Evolutionary conservation across 2,888 invertebrate genomes (phyloP).

Genomic region (Balanococcus diminutus): DNA sequence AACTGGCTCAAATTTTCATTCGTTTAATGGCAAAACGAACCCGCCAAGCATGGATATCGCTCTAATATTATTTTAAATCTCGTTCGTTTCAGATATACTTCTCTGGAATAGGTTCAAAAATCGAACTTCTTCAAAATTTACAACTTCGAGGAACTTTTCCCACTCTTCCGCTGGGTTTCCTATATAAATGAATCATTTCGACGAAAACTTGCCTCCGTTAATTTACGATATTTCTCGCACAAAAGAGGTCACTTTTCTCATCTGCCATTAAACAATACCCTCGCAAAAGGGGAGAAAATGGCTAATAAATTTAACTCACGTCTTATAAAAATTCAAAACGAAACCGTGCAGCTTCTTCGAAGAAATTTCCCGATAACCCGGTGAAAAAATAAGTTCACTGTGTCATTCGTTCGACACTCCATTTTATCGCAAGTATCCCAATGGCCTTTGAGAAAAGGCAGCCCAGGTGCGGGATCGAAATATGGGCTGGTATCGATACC

Average conservation of each 20-base stretch:
- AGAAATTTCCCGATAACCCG: neutral
- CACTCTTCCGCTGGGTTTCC: neutral
- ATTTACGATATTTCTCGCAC: neutral
- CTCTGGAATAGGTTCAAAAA: too few relatives aligned
- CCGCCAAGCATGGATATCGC: too few relatives aligned
- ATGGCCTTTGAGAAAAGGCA: neutral
- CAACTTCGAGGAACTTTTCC: neutral
- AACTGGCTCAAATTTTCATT: too few relatives aligned
- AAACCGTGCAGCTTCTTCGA: neutral
- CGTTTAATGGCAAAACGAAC: too few relatives aligned
- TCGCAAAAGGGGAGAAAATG: neutral
- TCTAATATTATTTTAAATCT: too few relatives aligned
- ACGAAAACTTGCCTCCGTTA: neutral
- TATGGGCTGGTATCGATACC: neutral
- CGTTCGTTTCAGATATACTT: too few relatives aligned
- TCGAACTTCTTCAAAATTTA: too few relatives aligned
- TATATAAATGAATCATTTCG: neutral
- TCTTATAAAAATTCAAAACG: neutral
- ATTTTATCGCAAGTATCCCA: too few relatives aligned
- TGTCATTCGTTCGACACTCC: neutral
- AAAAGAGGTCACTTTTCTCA: neutral
- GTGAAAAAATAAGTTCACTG: neutral
- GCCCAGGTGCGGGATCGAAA: neutral
- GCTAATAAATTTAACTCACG: neutral
- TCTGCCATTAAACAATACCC: neutral